Evolutionary conservation across 2,888 invertebrate species (phyloP).

Genomic region (Slavum lentiscoides): DNA sequence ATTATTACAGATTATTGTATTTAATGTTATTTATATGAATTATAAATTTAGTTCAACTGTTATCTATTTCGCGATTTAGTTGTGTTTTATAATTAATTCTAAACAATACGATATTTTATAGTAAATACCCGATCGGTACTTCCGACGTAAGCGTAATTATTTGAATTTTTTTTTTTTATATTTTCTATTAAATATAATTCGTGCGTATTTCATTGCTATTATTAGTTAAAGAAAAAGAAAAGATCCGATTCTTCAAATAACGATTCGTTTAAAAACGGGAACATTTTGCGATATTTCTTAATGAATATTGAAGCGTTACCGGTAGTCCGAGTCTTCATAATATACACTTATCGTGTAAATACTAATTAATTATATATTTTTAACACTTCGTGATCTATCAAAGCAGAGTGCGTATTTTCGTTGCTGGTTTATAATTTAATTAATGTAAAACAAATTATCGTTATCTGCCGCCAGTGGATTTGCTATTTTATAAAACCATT

Average conservation of each 20-base stretch:
- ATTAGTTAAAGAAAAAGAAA: neutral
- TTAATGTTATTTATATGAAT: neutral
- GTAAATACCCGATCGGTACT: neutral
- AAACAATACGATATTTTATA: neutral
- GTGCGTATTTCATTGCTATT: neutral
- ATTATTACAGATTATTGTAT: neutral
- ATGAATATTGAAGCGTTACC: too few relatives aligned
- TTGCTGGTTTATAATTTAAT: too few relatives aligned
- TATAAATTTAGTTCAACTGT: conserved; percentile 13
- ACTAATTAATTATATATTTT: neutral
- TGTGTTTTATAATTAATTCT: neutral
- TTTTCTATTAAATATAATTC: neutral
- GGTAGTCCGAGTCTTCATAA: neutral
- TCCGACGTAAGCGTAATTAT: neutral
- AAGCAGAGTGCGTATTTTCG: neutral
- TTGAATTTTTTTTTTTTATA: neutral
- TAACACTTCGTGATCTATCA: too few relatives aligned
- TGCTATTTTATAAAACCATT: neutral
- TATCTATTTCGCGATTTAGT: conserved; percentile 15
- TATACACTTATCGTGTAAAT: neutral
- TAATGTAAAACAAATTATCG: neutral
- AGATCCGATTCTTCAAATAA: neutral
- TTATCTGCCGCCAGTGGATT: neutral
- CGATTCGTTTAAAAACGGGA: neutral
- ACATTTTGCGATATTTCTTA: neutral